Evolutionary conservation across 2,797 vertebrate species (phyloP).

Genomic region (Glossophaga mutica): DNA sequence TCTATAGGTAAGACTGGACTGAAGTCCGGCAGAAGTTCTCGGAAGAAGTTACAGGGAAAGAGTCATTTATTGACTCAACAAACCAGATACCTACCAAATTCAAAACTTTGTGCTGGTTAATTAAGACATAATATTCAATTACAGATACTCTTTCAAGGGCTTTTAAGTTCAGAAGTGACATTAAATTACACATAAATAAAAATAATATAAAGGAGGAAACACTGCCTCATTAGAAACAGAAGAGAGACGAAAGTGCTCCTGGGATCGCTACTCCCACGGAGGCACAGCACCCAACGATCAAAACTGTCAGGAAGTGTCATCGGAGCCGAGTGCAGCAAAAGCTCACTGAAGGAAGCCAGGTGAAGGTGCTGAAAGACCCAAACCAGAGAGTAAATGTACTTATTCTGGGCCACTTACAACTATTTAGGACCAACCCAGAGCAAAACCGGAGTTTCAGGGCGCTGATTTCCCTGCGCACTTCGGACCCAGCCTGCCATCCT

Average conservation of each 20-base stretch:
- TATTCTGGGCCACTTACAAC: neutral
- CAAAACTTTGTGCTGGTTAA: neutral
- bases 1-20: neutral
- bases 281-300: neutral
- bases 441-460: neutral
- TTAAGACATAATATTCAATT: neutral
- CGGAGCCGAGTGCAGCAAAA: neutral
- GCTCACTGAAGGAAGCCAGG: neutral
- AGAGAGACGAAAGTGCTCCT: neutral
- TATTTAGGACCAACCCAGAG: neutral
- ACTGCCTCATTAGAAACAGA: neutral
- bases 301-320: neutral
- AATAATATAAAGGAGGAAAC: neutral
- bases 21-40: neutral
- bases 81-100: neutral
- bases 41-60: neutral
- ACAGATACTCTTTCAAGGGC: neutral
- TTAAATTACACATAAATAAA: neutral
- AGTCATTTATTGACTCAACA: neutral
- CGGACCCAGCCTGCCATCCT: neutral
- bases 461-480: neutral
- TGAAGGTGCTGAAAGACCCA: neutral
- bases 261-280: neutral
- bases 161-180: constrained; percentile 12
- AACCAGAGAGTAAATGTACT: neutral